Conservation (phyloP, 2,797 vertebrate genomes). For the Hydrophis major region DNA sequence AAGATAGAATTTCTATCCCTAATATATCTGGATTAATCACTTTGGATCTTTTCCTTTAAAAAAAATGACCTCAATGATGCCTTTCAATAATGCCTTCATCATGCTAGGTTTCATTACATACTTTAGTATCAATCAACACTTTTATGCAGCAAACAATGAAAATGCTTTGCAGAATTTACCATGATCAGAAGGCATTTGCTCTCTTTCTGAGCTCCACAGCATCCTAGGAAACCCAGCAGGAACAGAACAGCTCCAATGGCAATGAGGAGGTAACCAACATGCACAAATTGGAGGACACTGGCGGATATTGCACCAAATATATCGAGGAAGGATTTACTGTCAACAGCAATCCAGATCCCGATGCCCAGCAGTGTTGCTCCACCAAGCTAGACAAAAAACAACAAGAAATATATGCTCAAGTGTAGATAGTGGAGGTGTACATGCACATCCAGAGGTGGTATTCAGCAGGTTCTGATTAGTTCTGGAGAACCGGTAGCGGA, state of each 20-base stretch:
- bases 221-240: constrained; percentile 83
- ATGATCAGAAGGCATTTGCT: constrained; percentile 87
- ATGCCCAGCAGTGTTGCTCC: constrained; percentile 77
- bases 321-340: constrained; percentile 72
- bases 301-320: constrained; percentile 75
- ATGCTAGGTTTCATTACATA: neutral
- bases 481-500: too few relatives aligned
- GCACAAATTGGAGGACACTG: constrained; percentile 71
- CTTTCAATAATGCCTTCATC: neutral
- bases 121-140: neutral
- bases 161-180: constrained; percentile 63
- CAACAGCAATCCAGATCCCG: constrained; percentile 86
- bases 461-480: too few relatives aligned
- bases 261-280: constrained; percentile 84
- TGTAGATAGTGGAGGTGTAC: neutral
- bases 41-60: neutral
- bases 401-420: constrained; percentile 30
- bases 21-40: neutral
- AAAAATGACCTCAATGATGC: neutral
- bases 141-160: neutral
- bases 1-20: neutral
- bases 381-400: constrained; percentile 71
- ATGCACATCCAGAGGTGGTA: neutral
- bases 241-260: constrained; percentile 76
- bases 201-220: constrained; percentile 80